Percentiles rank a stretch among this genome's conserved stretches.
phyloP scores from a whole-genome alignment of 2,113 vertebrate species.

The Brachypteracias leptosomus region DNA sequence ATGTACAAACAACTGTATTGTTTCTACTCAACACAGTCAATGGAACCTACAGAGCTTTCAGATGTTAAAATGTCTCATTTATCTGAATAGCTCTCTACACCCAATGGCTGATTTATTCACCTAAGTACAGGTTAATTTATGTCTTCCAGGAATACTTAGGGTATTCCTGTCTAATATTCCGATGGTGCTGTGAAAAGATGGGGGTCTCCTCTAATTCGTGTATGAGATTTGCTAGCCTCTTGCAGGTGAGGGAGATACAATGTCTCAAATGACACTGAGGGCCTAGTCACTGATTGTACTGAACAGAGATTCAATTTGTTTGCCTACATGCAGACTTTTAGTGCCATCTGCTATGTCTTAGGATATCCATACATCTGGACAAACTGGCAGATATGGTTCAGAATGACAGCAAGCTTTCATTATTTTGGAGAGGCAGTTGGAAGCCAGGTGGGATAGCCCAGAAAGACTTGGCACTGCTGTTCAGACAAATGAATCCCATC shows the following conservation, averaged over 20 bases:
- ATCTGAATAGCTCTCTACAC: neutral
- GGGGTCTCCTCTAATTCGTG: neutral
- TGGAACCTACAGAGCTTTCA: neutral
- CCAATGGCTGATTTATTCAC: neutral
- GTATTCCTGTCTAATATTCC: neutral
- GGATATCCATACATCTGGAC: conserved; percentile 2
- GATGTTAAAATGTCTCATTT: neutral
- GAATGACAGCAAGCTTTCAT: neutral
- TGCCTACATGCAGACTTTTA: neutral
- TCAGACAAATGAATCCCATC: neutral
- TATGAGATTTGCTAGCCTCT: neutral
- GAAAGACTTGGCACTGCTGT: neutral
- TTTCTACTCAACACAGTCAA: neutral
- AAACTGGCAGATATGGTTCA: neutral
- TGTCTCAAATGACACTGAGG: neutral
- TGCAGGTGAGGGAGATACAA: neutral
- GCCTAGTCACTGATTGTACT: neutral
- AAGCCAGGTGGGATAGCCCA: neutral
- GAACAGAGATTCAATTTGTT: conserved; percentile 26
- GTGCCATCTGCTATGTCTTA: conserved; percentile 28
- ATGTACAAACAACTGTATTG: neutral
- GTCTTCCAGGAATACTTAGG: neutral
- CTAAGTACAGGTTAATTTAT: neutral
- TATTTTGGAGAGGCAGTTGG: neutral
- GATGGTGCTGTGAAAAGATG: neutral